phyloP scores from a whole-genome alignment of 2,113 vertebrate species.

The Lucifuga dentata region DNA sequence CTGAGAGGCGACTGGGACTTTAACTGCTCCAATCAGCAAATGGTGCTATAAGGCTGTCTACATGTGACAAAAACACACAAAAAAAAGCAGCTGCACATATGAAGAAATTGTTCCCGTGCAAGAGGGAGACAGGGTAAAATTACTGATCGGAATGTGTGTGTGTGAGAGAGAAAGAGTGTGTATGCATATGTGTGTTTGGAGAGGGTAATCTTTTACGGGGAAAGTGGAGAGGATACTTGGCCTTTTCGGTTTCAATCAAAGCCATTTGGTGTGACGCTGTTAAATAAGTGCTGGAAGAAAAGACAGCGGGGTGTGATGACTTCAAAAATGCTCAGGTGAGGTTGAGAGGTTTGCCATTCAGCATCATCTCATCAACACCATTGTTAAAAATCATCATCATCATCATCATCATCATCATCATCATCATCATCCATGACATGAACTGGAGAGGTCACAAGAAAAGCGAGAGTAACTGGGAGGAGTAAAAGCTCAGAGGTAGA shows the following conservation, averaged over 20 bases:
- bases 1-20: slow-evolving; percentile 69
- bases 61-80: slow-evolving; percentile 58
- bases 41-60: slow-evolving; percentile 64
- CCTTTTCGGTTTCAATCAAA: slow-evolving; percentile 77
- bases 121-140: slow-evolving; percentile 32
- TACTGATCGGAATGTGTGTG: slow-evolving; percentile 25
- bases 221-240: slow-evolving; percentile 65
- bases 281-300: slow-evolving; percentile 47
- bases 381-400: slow-evolving; percentile 16
- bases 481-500: too few species aligned
- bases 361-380: slow-evolving; percentile 24
- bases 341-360: slow-evolving; percentile 36
- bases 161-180: slow-evolving; percentile 18
- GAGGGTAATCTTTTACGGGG: slow-evolving; percentile 51
- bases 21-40: slow-evolving; percentile 82
- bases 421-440: too few species aligned
- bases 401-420: slow-evolving; percentile 33
- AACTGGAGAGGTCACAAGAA: not conserved
- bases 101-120: slow-evolving; percentile 46
- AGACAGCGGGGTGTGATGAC: slow-evolving; percentile 44
- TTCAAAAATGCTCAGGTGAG: slow-evolving; percentile 10
- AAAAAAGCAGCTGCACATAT: slow-evolving; percentile 27
- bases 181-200: not conserved
- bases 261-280: slow-evolving; percentile 56
- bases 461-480: slow-evolving; percentile 12